These are phyloP conservation scores for Fragum whitleyi DNA, from an alignment of 2,888 invertebrate genomes.

Conservation along the genomic window DNA sequence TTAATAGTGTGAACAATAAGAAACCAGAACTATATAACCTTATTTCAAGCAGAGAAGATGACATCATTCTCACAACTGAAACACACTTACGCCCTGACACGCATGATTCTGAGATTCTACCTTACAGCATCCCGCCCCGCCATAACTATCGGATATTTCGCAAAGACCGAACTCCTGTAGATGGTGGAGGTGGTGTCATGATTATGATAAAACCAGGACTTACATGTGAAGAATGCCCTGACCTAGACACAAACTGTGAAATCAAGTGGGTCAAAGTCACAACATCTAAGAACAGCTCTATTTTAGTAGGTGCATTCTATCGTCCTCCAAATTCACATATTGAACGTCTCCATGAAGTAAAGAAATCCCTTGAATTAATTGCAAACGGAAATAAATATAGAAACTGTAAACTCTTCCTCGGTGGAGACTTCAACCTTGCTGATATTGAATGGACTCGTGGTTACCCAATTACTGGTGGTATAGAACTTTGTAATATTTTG, in stretches of 20 bases:
- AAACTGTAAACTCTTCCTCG: slow-evolving; percentile 26
- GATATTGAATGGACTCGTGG: slow-evolving; percentile 45
- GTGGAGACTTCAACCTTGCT: slow-evolving; percentile 42
- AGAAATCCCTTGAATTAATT: slow-evolving; percentile 33
- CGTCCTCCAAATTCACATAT: slow-evolving; percentile 26
- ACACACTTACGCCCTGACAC: slow-evolving; percentile 7
- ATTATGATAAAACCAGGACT: slow-evolving; percentile 30
- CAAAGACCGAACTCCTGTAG: slow-evolving; percentile 29
- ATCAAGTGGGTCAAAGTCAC: slow-evolving; percentile 29
- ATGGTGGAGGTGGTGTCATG: slow-evolving; percentile 33
- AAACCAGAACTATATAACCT: slow-evolving; percentile 33
- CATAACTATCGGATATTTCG: slow-evolving; percentile 27
- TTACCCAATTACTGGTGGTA: slow-evolving; percentile 12
- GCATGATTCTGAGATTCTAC: slow-evolving; percentile 32
- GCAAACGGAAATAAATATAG: slow-evolving; percentile 23
- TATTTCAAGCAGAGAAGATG: slow-evolving; percentile 23
- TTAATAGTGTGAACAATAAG: slow-evolving; percentile 40
- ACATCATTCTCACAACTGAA: slow-evolving; percentile 33
- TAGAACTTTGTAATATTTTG: slow-evolving; percentile 4
- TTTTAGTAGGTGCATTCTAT: slow-evolving; percentile 27
- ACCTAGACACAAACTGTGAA: slow-evolving; percentile 34
- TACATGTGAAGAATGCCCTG: slow-evolving; percentile 22
- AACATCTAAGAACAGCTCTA: slow-evolving; percentile 9
- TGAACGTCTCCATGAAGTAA: slow-evolving; percentile 20
- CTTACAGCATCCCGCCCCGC: not conserved